phyloP scores from a whole-genome alignment of 1,140 invertebrate species.

The Vanessa tameamea region DNA sequence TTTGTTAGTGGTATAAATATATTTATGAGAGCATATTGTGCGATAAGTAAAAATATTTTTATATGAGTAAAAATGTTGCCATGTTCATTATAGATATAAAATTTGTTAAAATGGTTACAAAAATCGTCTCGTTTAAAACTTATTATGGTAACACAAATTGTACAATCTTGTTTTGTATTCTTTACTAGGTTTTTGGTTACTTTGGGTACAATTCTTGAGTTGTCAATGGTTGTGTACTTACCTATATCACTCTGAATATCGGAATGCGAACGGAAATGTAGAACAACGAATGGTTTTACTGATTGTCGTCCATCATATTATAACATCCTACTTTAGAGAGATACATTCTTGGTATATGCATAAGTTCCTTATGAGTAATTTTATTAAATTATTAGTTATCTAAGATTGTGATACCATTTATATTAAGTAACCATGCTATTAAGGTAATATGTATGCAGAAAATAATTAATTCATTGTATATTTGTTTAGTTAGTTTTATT shows the following conservation, averaged over 20 bases:
- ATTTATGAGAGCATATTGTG: slow-evolving; percentile 77
- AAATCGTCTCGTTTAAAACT: slow-evolving; percentile 41
- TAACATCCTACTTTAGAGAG: slow-evolving; percentile 53
- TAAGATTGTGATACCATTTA: slow-evolving; percentile 80
- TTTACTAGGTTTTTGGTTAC: slow-evolving; percentile 32
- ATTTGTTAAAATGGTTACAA: slow-evolving; percentile 50
- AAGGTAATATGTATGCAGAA: slow-evolving; percentile 52
- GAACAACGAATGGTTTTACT: slow-evolving; percentile 52
- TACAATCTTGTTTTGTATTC: slow-evolving; percentile 44
- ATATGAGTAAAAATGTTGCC: slow-evolving; percentile 79
- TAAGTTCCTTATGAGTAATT: slow-evolving; percentile 77
- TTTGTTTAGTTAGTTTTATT: slow-evolving; percentile 63
- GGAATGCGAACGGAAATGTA: slow-evolving; percentile 39
- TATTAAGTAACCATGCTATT: slow-evolving; percentile 69
- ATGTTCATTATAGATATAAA: slow-evolving; percentile 75
- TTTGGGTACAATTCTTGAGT: slow-evolving; percentile 60
- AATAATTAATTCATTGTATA: slow-evolving; percentile 64
- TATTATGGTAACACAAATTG: slow-evolving; percentile 41
- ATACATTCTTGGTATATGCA: slow-evolving; percentile 65
- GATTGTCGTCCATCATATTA: slow-evolving; percentile 47
- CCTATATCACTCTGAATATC: slow-evolving; percentile 47
- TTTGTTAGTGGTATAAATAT: slow-evolving; percentile 70
- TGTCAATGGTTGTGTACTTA: slow-evolving; percentile 79
- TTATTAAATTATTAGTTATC: slow-evolving; percentile 67
- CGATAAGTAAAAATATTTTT: slow-evolving; percentile 77